Evolutionary conservation across 2,888 invertebrate genomes (phyloP).

Genomic region (Cantharis flavilabris): DNA sequence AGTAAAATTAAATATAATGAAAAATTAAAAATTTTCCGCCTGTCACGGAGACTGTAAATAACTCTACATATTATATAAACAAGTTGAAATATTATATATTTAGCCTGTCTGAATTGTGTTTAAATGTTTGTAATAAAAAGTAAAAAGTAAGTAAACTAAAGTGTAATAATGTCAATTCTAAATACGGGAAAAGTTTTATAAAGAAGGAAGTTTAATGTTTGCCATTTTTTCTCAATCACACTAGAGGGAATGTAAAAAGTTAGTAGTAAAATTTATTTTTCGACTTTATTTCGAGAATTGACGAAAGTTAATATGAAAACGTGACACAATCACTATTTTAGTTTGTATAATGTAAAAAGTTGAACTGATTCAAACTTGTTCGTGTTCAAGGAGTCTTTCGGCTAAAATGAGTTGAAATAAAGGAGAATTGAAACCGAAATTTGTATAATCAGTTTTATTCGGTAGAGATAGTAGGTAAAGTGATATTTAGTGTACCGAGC

Average conservation of each 20-base stretch:
- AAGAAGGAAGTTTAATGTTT: conserved; percentile 20
- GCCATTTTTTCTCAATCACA: conserved; percentile 25
- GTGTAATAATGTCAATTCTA: not conserved
- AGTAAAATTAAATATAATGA: not conserved
- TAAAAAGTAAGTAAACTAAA: not conserved
- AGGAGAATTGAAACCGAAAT: conserved; percentile 14
- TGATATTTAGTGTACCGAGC: not conserved
- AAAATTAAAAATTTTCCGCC: not conserved
- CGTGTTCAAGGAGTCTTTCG: conserved; percentile 12
- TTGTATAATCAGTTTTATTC: conserved; percentile 19
- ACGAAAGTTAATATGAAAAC: conserved; percentile 28
- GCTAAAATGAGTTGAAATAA: conserved; percentile 15
- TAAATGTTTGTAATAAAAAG: not conserved
- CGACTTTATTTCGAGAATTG: conserved; percentile 26
- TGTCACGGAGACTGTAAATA: not conserved
- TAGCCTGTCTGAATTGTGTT: not conserved
- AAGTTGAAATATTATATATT: not conserved
- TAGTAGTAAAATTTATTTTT: conserved; percentile 23
- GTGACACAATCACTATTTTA: conserved; percentile 33
- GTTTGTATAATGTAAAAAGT: conserved; percentile 30
- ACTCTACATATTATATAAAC: too few relatives aligned
- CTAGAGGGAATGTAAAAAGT: conserved; percentile 20
- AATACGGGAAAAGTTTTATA: not conserved
- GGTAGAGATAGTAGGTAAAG: not conserved
- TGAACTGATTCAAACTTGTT: conserved; percentile 26